These are phyloP conservation scores for Halcyon leucocephala DNA, from an alignment of 2,797 vertebrate species.

Conservation along the genomic window DNA sequence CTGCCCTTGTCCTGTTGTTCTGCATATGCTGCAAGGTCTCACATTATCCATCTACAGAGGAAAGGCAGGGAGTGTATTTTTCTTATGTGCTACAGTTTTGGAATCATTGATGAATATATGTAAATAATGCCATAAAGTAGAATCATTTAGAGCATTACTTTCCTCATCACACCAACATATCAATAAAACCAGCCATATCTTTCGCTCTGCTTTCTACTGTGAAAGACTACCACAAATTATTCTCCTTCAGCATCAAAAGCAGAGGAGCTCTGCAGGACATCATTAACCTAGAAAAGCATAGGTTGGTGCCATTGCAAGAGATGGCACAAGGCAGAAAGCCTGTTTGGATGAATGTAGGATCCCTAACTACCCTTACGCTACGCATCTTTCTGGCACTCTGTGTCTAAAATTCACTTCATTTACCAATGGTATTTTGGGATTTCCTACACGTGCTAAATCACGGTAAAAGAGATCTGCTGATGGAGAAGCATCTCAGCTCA, in stretches of 20 bases:
- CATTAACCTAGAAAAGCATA: background rate
- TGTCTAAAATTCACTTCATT: background rate
- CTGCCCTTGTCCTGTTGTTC: background rate
- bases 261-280: background rate
- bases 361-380: background rate
- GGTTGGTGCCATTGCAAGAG: background rate
- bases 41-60: background rate
- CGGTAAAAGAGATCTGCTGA: background rate
- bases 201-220: background rate
- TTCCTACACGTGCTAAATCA: background rate
- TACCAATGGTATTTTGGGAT: background rate
- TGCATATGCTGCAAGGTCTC: background rate
- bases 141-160: background rate
- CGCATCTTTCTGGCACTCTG: background rate
- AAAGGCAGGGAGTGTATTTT: background rate
- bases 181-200: accelerated
- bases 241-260: background rate
- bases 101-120: background rate
- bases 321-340: background rate
- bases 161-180: background rate
- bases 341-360: background rate
- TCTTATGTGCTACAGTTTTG: background rate
- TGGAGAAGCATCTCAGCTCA: background rate
- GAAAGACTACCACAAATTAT: background rate
- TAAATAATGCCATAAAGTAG: background rate